These are phyloP conservation scores for Lacerta agilis DNA, from an alignment of 2,797 vertebrate species.

Conservation along the genomic window DNA sequence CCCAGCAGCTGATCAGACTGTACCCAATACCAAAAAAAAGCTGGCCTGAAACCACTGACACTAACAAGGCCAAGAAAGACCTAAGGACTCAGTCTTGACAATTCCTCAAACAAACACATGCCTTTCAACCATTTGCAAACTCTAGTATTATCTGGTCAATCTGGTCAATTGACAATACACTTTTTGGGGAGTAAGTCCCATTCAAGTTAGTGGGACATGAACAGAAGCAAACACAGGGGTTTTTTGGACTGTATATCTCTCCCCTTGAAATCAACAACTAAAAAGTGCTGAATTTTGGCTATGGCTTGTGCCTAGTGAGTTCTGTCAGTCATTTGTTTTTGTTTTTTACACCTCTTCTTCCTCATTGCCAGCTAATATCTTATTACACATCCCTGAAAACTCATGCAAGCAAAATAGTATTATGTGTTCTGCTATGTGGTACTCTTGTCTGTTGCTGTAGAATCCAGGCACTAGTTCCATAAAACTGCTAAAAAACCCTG, in stretches of 20 bases:
- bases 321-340: neutral
- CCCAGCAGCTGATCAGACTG: neutral
- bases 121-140: neutral
- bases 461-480: neutral
- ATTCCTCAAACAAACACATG: neutral
- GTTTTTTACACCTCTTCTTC: neutral
- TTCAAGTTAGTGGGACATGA: neutral
- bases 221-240: no score
- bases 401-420: constrained; percentile 13
- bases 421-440: constrained; percentile 9
- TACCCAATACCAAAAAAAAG: neutral
- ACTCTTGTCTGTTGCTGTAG: constrained; percentile 15
- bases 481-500: neutral
- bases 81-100: neutral
- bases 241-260: no score
- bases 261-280: no score
- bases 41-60: no score
- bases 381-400: neutral
- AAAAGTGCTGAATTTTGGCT: neutral
- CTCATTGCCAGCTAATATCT: neutral
- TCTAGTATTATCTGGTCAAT: neutral
- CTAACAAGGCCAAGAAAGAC: neutral
- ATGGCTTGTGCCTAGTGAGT: neutral
- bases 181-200: neutral
- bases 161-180: neutral